Percentiles rank a stretch among this genome's conserved stretches.
Conservation (phyloP, 2,113 vertebrate species). For the Ciconia stormi region DNA sequence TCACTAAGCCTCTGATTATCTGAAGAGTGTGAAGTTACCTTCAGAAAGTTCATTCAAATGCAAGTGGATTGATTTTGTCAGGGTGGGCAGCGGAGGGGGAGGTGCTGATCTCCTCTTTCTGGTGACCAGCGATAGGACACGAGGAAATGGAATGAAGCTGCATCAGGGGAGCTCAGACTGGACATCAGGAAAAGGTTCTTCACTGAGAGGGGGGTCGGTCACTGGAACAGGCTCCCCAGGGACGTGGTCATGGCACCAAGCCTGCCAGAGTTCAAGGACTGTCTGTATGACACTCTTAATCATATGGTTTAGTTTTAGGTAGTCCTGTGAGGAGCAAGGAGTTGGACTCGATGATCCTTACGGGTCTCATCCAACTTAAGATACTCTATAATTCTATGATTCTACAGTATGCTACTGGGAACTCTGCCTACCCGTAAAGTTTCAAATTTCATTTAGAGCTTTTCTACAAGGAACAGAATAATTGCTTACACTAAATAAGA, state of each 20-base stretch:
- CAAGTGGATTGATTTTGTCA: neutral
- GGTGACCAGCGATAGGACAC: neutral
- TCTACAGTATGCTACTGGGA: neutral
- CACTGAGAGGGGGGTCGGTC: neutral
- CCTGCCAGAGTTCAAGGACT: too few relatives aligned
- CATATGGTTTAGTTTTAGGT: too few relatives aligned
- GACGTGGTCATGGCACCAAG: neutral
- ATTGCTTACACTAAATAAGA: neutral
- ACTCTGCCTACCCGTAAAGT: neutral
- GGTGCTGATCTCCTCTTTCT: neutral
- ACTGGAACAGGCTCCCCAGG: neutral
- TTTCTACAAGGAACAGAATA: neutral
- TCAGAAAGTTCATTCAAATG: neutral
- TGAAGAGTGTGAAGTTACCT: neutral
- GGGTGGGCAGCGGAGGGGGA: neutral
- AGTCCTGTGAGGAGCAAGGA: neutral
- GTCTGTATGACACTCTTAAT: too few relatives aligned
- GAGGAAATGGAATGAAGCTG: neutral
- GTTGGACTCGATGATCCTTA: neutral
- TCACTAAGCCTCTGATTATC: neutral
- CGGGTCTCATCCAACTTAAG: neutral
- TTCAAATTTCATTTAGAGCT: neutral
- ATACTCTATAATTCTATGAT: neutral
- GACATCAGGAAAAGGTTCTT: neutral
- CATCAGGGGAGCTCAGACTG: neutral